A percentile compares a stretch with the other conserved stretches of the same genome.
Evolutionary conservation across 2,888 invertebrate genomes (phyloP).

Genomic region (Cryptocephalus moraei): DNA sequence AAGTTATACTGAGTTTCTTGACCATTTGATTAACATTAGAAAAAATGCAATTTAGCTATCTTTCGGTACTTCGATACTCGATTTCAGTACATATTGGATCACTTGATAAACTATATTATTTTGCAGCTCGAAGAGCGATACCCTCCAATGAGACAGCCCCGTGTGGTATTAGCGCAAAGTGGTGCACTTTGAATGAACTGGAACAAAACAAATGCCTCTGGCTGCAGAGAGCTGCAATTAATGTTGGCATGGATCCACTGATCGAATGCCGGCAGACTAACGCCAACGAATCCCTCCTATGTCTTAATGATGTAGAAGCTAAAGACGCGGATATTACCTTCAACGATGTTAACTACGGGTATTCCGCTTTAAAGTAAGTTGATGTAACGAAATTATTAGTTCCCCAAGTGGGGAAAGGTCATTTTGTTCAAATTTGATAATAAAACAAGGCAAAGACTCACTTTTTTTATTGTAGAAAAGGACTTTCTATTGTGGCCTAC

Average conservation of each 20-base stretch:
- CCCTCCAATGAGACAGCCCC: slow-evolving; percentile 15
- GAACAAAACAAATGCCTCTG: slow-evolving; percentile 53
- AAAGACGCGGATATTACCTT: slow-evolving; percentile 48
- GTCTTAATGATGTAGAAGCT: slow-evolving; percentile 44
- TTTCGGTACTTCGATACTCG: too few species aligned
- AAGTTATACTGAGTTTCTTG: background rate
- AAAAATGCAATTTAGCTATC: too few species aligned
- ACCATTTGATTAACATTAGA: too few species aligned
- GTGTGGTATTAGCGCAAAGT: slow-evolving; percentile 36
- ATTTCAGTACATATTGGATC: too few species aligned
- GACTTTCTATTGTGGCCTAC: slow-evolving; percentile 46
- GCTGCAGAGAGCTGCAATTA: slow-evolving; percentile 45
- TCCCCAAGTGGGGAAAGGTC: too few species aligned
- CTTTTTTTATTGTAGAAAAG: slow-evolving; percentile 37
- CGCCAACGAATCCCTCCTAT: slow-evolving; percentile 37
- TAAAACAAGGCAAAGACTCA: too few species aligned
- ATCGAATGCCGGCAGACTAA: slow-evolving; percentile 43
- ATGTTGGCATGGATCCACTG: slow-evolving; percentile 49
- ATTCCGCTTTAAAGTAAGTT: slow-evolving; percentile 50
- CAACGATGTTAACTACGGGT: slow-evolving; percentile 53
- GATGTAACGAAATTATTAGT: background rate
- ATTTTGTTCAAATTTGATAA: too few species aligned
- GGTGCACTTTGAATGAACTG: slow-evolving; percentile 47
- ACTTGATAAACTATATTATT: slow-evolving; percentile 2
- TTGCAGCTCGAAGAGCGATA: slow-evolving; percentile 12